A percentile compares a stretch with the other conserved stretches of the same genome.
These are phyloP conservation scores for Pristionchus maxplancki DNA, from an alignment of 2,888 invertebrate species.

Conservation along the genomic window DNA sequence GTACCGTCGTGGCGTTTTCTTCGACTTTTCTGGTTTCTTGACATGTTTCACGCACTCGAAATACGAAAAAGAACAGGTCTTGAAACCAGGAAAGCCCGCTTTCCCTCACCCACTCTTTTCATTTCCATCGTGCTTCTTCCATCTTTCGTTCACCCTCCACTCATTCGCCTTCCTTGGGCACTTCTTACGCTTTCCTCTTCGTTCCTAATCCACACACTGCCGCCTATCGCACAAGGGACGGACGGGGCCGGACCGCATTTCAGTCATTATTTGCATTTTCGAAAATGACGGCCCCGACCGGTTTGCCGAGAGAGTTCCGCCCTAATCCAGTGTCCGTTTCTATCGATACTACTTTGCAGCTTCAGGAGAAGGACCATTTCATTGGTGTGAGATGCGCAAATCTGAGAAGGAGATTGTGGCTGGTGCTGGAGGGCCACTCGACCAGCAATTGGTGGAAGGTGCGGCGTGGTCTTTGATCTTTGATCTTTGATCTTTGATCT, in stretches of 20 bases:
- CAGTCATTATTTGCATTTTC: not conserved
- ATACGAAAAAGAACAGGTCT: not conserved
- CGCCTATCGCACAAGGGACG: conserved; percentile 21
- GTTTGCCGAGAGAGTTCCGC: conserved; percentile 23
- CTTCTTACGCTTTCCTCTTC: conserved; percentile 9
- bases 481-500: conserved; percentile 10
- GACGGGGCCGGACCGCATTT: not conserved
- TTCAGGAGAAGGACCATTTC: conserved; percentile 77
- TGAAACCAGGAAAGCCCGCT: not conserved
- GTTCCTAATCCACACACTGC: conserved; percentile 29
- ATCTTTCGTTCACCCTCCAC: not conserved
- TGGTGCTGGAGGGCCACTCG: conserved; percentile 75
- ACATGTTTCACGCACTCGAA: not conserved
- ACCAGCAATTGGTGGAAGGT: conserved; percentile 76
- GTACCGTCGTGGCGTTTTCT: not conserved
- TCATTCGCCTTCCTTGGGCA: not conserved
- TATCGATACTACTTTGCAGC: conserved; percentile 39
- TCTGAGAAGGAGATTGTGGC: conserved; percentile 72
- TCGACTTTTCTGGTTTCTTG: not conserved
- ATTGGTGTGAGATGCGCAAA: conserved; percentile 75
- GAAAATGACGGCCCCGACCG: not conserved
- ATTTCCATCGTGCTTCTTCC: not conserved
- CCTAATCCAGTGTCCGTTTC: conserved; percentile 4
- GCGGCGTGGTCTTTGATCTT: not conserved
- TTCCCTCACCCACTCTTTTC: not conserved